A percentile compares a stretch with the other conserved stretches of the same genome.
These are phyloP conservation scores for Tupiocoris notatus DNA, from an alignment of 2,888 invertebrate genomes.

Conservation along the genomic window DNA sequence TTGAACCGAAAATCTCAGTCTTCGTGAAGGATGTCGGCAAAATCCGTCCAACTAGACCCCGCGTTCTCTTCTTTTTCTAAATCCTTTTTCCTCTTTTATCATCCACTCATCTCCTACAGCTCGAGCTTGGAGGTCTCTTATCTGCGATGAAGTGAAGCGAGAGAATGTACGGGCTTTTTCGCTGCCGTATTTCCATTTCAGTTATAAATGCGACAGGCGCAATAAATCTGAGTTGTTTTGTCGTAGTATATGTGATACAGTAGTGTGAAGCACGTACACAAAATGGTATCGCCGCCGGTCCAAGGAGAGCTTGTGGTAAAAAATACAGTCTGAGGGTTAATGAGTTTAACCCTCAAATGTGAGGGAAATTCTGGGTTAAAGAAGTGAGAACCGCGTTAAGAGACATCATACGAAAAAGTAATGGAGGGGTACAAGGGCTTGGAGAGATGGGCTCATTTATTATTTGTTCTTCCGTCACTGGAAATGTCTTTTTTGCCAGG, in stretches of 20 bases:
- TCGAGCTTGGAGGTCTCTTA: conserved; percentile 6
- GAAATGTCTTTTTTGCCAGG: too few relatives aligned
- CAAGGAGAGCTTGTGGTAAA: background rate
- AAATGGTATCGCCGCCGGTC: too few relatives aligned
- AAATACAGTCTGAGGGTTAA: background rate
- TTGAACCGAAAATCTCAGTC: background rate
- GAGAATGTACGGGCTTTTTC: conserved; percentile 23
- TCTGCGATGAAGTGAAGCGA: conserved; percentile 32
- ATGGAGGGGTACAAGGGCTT: too few relatives aligned
- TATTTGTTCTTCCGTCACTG: too few relatives aligned
- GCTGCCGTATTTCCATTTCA: conserved; percentile 22
- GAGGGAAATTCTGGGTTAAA: too few relatives aligned
- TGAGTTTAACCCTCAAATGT: background rate
- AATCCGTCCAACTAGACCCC: background rate
- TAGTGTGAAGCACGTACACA: background rate
- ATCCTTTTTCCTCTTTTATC: background rate
- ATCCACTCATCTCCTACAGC: background rate
- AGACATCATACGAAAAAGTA: too few relatives aligned
- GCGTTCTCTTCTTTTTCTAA: background rate
- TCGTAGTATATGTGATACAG: too few relatives aligned
- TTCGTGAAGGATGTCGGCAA: background rate
- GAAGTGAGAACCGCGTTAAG: background rate
- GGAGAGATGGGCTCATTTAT: too few relatives aligned
- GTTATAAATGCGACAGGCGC: conserved; percentile 14
- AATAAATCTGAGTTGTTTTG: background rate